Conservation (phyloP, 2,888 invertebrate species). For the Oxycera nigricornis region DNA sequence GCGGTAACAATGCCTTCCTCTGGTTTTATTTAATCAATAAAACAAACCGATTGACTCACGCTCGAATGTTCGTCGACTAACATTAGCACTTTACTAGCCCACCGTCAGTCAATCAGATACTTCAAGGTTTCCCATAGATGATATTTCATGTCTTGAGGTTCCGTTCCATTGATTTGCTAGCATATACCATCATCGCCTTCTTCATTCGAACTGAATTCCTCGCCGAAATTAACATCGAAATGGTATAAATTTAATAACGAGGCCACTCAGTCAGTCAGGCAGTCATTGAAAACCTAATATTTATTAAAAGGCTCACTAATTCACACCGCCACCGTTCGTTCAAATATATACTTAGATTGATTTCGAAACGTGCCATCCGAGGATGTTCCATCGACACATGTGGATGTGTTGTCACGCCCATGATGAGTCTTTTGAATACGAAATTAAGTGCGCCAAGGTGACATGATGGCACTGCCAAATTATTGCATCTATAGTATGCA, state of each 20-base stretch:
- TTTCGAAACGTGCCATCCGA: background rate
- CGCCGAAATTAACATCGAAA: conserved; percentile 20
- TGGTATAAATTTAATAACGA: conserved; percentile 28
- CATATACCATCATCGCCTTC: background rate
- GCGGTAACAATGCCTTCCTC: background rate
- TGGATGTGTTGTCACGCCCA: conserved; percentile 38
- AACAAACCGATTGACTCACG: background rate
- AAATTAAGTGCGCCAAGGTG: conserved; percentile 1
- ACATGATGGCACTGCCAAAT: background rate
- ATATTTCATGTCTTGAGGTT: background rate
- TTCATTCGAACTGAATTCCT: background rate
- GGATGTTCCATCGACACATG: conserved; percentile 10
- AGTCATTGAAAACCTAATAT: background rate
- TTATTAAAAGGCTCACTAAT: conserved; percentile 9
- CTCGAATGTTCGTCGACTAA: background rate
- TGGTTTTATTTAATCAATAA: conserved; percentile 2
- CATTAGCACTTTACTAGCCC: background rate
- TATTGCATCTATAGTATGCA: background rate
- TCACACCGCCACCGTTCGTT: background rate
- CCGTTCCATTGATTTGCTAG: conserved; percentile 9
- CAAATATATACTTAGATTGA: background rate
- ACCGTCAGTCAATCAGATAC: background rate
- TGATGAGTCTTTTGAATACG: conserved; percentile 14
- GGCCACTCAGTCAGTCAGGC: background rate
- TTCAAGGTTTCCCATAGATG: background rate